A percentile compares a stretch with the other conserved stretches of the same genome.
Conservation (phyloP, 2,888 invertebrate species). For the Tortrix viridana region DNA sequence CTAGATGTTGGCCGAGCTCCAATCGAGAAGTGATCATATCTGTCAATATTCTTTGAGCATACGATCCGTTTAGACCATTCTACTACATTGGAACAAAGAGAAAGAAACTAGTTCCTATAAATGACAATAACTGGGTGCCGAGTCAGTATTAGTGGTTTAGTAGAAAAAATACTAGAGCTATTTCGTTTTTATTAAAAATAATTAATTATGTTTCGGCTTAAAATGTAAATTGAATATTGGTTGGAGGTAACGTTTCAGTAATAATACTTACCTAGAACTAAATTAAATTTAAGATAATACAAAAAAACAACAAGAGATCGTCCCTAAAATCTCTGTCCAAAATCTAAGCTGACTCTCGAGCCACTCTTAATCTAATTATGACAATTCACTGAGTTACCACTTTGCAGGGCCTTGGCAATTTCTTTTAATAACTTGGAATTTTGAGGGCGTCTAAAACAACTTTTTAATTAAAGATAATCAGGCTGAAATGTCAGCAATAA, state of each 20-base stretch:
- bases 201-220: not conserved
- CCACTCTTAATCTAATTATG: conserved; percentile 73
- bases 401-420: conserved; percentile 68
- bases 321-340: conserved; percentile 44
- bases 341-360: conserved; percentile 57
- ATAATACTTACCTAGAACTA: not conserved
- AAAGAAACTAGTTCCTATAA: conserved; percentile 44
- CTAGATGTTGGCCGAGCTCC: conserved; percentile 79
- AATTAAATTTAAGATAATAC: conserved; percentile 5
- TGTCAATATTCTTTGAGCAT: conserved; percentile 81
- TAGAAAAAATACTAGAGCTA: not conserved
- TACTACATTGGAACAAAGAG: conserved; percentile 52
- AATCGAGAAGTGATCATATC: conserved; percentile 82
- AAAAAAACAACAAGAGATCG: conserved; percentile 23
- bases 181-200: conserved; percentile 3
- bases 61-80: conserved; percentile 69
- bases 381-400: conserved; percentile 72
- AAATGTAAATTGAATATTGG: not conserved
- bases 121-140: conserved; percentile 40
- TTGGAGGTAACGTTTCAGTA: not conserved
- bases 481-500: conserved; percentile 73
- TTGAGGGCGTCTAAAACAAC: conserved; percentile 71
- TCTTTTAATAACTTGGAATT: conserved; percentile 77
- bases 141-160: conserved; percentile 42
- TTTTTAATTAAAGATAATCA: conserved; percentile 81